phyloP scores from a whole-genome alignment of 2,113 vertebrate species.

The Donacobius atricapilla region DNA sequence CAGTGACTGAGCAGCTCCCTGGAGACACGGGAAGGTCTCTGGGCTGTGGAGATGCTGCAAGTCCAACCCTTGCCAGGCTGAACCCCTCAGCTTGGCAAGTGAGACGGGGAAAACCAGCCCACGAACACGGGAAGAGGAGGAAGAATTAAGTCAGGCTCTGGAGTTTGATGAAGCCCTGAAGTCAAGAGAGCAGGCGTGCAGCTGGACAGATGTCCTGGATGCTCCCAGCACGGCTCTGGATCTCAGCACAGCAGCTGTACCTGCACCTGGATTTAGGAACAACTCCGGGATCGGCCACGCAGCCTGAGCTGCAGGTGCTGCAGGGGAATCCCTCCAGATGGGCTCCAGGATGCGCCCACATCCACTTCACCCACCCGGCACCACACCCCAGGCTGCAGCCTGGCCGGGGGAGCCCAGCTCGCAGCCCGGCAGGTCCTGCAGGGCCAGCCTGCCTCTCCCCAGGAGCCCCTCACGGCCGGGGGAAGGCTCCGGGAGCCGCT shows the following conservation, averaged over 20 bases:
- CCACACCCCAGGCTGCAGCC: too few relatives aligned
- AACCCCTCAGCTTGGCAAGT: background rate
- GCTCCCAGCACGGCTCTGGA: background rate
- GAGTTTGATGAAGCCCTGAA: background rate
- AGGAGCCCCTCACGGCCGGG: background rate
- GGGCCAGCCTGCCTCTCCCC: accelerated
- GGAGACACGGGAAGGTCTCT: accelerated
- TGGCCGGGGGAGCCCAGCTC: accelerated
- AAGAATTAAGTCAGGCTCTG: background rate
- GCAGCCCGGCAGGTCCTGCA: accelerated
- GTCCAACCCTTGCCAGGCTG: background rate
- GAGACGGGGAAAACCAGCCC: background rate
- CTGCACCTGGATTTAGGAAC: background rate
- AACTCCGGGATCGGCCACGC: accelerated
- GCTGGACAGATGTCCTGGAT: background rate
- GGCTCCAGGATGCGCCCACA: background rate
- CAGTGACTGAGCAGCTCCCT: background rate
- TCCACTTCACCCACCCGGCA: accelerated
- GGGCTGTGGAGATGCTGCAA: background rate
- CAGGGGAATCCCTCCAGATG: background rate
- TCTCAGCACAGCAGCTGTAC: background rate
- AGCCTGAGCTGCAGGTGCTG: background rate
- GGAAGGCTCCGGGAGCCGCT: background rate
- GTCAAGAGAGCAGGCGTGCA: background rate
- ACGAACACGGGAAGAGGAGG: background rate